Evolutionary conservation across 2,113 vertebrate genomes (phyloP), one percentile per base, ranked within the genome.

Genomic region (Manacus vitellinus): DNA sequence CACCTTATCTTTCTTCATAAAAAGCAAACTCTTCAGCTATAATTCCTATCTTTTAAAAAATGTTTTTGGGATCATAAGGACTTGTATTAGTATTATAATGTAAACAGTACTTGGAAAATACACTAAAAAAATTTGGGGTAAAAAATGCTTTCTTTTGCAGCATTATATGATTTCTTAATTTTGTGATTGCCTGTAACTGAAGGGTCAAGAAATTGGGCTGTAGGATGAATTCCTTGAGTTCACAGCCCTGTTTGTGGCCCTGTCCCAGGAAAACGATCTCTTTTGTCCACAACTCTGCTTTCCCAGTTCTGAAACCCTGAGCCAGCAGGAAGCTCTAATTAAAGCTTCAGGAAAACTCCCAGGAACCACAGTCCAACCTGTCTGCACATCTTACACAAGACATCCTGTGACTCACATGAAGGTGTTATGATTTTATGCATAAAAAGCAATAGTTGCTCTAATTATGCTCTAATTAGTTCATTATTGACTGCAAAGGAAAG

Each of bases 381-480:
- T 46, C 24, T 39, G 23, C 0, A 0, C 51, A 55, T 54, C 65
- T 79, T 43, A 10, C 18, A 12, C 35, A 0, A 82, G 74, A 37
- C 71, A 93, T 71, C 10, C 88, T 22, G 31, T 54, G 73, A 54
- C 49, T 94, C 54, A 21, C 0, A 55, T 35, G 10, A 76, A 85
- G 85, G 49, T 0, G 1, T 77, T 86, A 46, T 19, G 80, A 74
- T 89, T 96, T 82, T 72, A 51, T 59, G 43, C 58, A 77, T 12
- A 51, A 87, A 78, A 80, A 94, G 76, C 77, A 92, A 76, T 31
- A 33, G 66, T 67, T 89, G 51, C 82, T 88, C 59, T 95, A 96
- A 95, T 93, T 94, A 68, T 56, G 52, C 47, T 89, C 87, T 89
- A 85, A 95, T 93, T 89, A 92, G 83, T 73, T 90, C 47, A 4